Evolutionary conservation across 2,888 invertebrate species (phyloP), one percentile per base, ranked within the genome.

Genomic region (Aleiodes alternator): DNA sequence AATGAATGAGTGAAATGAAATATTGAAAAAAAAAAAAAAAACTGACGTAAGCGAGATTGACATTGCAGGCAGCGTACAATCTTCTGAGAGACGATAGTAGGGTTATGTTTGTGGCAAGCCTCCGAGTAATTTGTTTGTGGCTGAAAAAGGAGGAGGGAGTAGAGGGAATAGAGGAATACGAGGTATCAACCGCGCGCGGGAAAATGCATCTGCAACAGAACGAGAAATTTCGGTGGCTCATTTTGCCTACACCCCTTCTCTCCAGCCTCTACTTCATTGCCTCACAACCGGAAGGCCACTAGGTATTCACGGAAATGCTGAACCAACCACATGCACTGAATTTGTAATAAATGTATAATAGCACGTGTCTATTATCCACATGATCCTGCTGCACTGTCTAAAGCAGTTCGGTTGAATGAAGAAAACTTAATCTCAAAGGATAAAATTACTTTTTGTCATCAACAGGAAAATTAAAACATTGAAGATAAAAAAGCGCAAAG

Each of bases 71-170:
- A 43, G 43, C 9, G 43, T 43, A 43, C 8, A 43, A 43, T 43
- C 43, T 43, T 43, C 43, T 43, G 43, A 43, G 43, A 43, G 43
- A 3, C 43, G 43, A 43, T 43, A 43, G 43, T 43, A 43, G 43
- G 43, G 43, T 43, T 43, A 43, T 43, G 43, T 31, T 66, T 66
- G 66, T 43, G 64, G 72, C 34, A 53, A 59, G 69, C 61, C 76
- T 70, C 74, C 34, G 71, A 76, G 76, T 76, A 76, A 76, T 76
- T 76, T 76, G 71, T 76, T 76, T 76, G 76, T 38, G 76, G 76
- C 73, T 61, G 69, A 59, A 23, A 23, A 61, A 11, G 43, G 43
- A 43, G 7, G 43, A 43, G 43, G 43, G 4, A 64, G 69, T 69
- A 73, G 76, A 43, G 43, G 43, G 4, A 64, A 61, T 69, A 73